A percentile compares a stretch with the other conserved stretches of the same genome.
Evolutionary conservation across 2,113 vertebrate genomes (phyloP).

Genomic region (Climacteris rufus): DNA sequence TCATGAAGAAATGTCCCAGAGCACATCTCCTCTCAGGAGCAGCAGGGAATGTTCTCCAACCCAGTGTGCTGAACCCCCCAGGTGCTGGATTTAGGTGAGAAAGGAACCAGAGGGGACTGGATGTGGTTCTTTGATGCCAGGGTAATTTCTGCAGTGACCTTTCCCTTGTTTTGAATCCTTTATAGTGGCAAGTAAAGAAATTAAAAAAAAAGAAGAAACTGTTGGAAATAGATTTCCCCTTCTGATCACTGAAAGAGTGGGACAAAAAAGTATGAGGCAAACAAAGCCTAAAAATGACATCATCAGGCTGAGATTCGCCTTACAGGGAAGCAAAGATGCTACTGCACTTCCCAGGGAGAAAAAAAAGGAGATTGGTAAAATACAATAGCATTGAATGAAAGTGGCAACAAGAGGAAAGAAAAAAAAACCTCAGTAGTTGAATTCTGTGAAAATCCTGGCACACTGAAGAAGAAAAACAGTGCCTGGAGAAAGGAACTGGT

Average conservation of each 20-base stretch:
- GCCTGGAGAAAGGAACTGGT: neutral
- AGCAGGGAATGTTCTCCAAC: neutral
- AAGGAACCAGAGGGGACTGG: neutral
- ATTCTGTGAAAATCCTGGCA: neutral
- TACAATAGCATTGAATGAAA: neutral
- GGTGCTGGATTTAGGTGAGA: neutral
- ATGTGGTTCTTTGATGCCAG: neutral
- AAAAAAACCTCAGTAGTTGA: neutral
- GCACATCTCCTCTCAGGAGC: neutral
- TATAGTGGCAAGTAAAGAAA: neutral
- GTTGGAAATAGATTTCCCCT: neutral
- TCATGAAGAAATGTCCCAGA: neutral
- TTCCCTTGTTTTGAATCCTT: neutral
- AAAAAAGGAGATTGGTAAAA: neutral
- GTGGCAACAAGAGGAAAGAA: neutral
- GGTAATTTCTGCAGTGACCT: neutral
- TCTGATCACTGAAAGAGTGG: neutral
- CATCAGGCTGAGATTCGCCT: neutral
- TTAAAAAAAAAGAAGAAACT: neutral
- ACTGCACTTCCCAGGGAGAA: neutral
- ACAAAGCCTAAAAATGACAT: neutral
- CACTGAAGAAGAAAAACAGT: neutral
- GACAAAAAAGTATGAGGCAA: neutral
- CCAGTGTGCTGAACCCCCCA: accelerated
- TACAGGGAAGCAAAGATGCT: neutral